These are phyloP conservation scores for Patella vulgata DNA, from an alignment of 1,140 invertebrate species.

Conservation along the genomic window DNA sequence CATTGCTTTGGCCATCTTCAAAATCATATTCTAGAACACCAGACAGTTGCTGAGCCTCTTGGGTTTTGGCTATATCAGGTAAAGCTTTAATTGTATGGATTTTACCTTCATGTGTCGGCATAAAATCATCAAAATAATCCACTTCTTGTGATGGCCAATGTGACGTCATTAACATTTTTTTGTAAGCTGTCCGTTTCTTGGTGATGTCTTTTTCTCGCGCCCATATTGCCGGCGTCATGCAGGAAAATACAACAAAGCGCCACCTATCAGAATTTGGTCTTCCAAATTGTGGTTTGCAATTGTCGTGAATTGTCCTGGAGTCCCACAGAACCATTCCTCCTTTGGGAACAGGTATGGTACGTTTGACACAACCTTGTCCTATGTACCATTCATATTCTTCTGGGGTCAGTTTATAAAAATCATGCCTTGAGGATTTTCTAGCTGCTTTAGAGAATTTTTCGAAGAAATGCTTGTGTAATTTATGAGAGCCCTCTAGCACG, in stretches of 20 bases:
- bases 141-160: slow-evolving; percentile 53
- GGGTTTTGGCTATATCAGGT: slow-evolving; percentile 31
- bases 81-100: slow-evolving; percentile 8
- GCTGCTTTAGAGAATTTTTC: slow-evolving; percentile 25
- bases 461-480: slow-evolving; percentile 37
- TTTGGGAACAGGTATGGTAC: slow-evolving; percentile 48
- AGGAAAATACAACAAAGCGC: slow-evolving; percentile 54
- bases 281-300: slow-evolving; percentile 27
- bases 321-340: slow-evolving; percentile 57
- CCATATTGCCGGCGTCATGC: slow-evolving; percentile 53
- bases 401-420: slow-evolving; percentile 28
- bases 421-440: slow-evolving; percentile 1
- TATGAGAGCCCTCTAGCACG: slow-evolving; percentile 41
- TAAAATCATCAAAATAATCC: slow-evolving; percentile 26
- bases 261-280: slow-evolving; percentile 43
- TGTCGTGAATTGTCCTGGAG: slow-evolving; percentile 50
- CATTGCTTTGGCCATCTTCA: slow-evolving; percentile 35
- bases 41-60: slow-evolving; percentile 28
- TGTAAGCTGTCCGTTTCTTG: slow-evolving; percentile 40
- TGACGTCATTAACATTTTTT: slow-evolving; percentile 37
- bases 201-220: slow-evolving; percentile 33
- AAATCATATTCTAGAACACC: slow-evolving; percentile 43
- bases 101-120: neutral
- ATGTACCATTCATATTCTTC: slow-evolving; percentile 33
- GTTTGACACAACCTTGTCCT: slow-evolving; percentile 31